Evolutionary conservation across 2,113 vertebrate species (phyloP).

Genomic region (Thymallus thymallus): DNA sequence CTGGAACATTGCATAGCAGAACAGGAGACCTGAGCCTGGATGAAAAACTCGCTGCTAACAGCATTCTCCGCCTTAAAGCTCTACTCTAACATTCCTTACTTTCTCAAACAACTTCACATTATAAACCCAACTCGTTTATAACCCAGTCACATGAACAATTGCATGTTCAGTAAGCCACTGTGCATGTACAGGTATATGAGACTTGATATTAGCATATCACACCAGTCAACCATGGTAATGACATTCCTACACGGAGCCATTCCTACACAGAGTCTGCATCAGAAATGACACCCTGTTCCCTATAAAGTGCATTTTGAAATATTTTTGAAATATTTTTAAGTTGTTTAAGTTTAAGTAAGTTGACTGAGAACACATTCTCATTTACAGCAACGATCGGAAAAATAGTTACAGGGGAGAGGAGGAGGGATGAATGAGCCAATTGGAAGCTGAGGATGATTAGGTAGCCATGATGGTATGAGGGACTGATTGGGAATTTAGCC

Average conservation of each 20-base stretch:
- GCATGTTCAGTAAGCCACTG: neutral
- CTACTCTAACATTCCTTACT: constrained; percentile 15
- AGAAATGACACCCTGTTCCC: no score
- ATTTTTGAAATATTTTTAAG: no score
- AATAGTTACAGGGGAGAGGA: no score
- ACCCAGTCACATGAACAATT: neutral
- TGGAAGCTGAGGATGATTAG: no score
- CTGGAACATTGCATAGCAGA: constrained; percentile 18
- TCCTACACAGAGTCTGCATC: neutral
- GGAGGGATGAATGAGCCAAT: no score
- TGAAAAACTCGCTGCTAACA: neutral
- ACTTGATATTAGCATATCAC: neutral
- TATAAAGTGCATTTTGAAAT: no score
- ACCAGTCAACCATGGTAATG: neutral
- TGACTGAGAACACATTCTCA: no score
- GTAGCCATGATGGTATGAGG: no score
- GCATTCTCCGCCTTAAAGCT: constrained; percentile 31
- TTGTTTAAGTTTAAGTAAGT: no score
- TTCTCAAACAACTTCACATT: neutral
- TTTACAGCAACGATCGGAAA: no score
- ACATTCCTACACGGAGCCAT: neutral
- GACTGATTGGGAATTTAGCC: no score
- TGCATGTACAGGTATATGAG: neutral
- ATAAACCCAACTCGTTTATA: neutral
- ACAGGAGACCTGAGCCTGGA: constrained; percentile 33